Conservation (phyloP, 2,888 invertebrate species). For the Phortica okadai region DNA sequence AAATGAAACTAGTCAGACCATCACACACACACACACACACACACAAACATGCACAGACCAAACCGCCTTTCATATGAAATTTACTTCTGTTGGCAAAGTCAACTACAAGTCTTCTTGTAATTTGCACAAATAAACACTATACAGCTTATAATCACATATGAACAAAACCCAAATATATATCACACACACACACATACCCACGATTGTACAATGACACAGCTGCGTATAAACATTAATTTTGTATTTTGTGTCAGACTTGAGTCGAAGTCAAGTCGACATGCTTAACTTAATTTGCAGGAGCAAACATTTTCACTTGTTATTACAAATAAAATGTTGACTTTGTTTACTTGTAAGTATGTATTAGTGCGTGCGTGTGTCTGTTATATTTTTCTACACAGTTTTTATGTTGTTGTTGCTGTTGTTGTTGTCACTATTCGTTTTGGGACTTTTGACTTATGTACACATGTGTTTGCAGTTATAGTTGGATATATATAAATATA, state of each 20-base stretch:
- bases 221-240: background rate
- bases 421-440: background rate
- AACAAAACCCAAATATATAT: background rate
- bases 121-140: slow-evolving; percentile 16
- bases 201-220: background rate
- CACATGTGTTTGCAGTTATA: background rate
- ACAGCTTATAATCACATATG: background rate
- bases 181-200: slow-evolving; percentile 6
- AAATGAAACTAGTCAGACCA: background rate
- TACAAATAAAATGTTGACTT: too few relatives aligned
- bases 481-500: too few relatives aligned
- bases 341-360: background rate
- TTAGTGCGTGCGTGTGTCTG: background rate
- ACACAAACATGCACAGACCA: background rate
- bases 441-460: background rate
- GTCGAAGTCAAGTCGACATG: background rate
- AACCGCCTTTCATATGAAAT: background rate
- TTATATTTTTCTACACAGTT: background rate
- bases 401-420: background rate
- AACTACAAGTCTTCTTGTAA: slow-evolving; percentile 4
- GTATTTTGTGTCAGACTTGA: background rate
- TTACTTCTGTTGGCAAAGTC: slow-evolving; percentile 6
- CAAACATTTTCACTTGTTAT: too few relatives aligned
- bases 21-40: background rate
- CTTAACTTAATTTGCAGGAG: background rate